phyloP scores from a whole-genome alignment of 1,140 invertebrate species.

The Luehdorfia chinensis region DNA sequence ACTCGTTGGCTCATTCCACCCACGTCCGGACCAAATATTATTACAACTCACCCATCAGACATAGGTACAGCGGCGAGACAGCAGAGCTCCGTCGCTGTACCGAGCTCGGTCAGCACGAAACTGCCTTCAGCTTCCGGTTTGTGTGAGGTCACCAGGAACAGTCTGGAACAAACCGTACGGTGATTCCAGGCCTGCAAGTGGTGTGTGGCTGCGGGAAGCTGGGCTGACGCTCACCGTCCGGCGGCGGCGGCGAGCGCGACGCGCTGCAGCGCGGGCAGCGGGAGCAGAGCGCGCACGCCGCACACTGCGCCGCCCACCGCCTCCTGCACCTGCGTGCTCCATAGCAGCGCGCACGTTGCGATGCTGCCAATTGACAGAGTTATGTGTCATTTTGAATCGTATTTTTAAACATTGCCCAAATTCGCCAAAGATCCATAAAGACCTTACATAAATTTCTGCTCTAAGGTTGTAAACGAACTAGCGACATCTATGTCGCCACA shows the following conservation, averaged over 20 bases:
- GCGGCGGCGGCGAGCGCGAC: slow-evolving; percentile 46
- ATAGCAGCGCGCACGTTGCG: slow-evolving; percentile 37
- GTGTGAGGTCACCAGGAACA: slow-evolving; percentile 81
- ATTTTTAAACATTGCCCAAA: too few relatives aligned
- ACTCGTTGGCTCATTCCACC: too few relatives aligned
- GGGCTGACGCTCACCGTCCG: slow-evolving; percentile 40
- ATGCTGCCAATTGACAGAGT: slow-evolving; percentile 29
- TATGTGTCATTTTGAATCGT: too few relatives aligned
- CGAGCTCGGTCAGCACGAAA: slow-evolving; percentile 88
- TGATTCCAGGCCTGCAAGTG: too few relatives aligned
- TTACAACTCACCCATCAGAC: slow-evolving; percentile 45
- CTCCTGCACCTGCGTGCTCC: slow-evolving; percentile 43
- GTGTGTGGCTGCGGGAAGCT: too few relatives aligned
- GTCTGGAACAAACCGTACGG: slow-evolving; percentile 28
- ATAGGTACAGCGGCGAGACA: slow-evolving; percentile 53
- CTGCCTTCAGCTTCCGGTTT: slow-evolving; percentile 82
- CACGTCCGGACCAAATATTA: too few relatives aligned
- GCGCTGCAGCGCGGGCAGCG: slow-evolving; percentile 30
- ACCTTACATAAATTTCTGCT: too few relatives aligned
- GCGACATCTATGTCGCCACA: too few relatives aligned
- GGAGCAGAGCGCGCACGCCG: slow-evolving; percentile 34
- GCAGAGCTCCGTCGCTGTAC: slow-evolving; percentile 80
- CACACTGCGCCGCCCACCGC: slow-evolving; percentile 46
- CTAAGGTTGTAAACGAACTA: too few relatives aligned
- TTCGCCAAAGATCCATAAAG: too few relatives aligned